phyloP scores from a whole-genome alignment of 2,888 invertebrate species.

The Phengaris arion region DNA sequence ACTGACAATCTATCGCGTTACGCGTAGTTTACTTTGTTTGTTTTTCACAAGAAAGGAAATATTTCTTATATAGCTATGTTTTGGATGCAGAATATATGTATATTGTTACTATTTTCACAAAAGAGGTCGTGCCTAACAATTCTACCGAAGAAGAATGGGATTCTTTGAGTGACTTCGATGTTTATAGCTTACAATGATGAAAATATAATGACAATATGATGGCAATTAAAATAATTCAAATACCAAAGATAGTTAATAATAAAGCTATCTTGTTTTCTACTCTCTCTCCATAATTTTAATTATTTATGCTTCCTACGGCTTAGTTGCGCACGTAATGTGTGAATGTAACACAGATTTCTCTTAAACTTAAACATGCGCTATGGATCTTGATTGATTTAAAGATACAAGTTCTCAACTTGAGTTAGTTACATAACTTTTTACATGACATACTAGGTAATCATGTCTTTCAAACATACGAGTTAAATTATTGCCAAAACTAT shows the following conservation, averaged over 20 bases:
- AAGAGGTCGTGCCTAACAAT: not conserved
- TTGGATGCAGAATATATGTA: not conserved
- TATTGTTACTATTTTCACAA: not conserved
- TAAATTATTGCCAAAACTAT: not conserved
- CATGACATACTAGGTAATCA: not conserved
- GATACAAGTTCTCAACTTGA: not conserved
- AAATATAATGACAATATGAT: not conserved
- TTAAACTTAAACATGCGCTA: slow-evolving; percentile 9
- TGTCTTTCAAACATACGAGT: not conserved
- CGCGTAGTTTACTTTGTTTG: slow-evolving; percentile 36
- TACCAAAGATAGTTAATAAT: not conserved
- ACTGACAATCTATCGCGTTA: slow-evolving; percentile 36
- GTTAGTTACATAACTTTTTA: not conserved
- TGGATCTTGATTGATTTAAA: not conserved
- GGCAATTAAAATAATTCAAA: not conserved
- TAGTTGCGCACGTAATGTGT: not conserved
- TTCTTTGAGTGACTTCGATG: not conserved
- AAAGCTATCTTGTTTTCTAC: not conserved
- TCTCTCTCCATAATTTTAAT: slow-evolving; percentile 1
- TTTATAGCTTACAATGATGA: not conserved
- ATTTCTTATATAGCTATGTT: not conserved
- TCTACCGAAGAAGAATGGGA: not conserved
- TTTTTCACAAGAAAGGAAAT: slow-evolving; percentile 23
- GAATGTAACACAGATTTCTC: slow-evolving; percentile 12
- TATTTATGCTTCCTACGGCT: not conserved